Percentiles rank a stretch among this genome's conserved stretches.
phyloP scores from a whole-genome alignment of 2,888 invertebrate genomes.

The Drepana falcataria region DNA sequence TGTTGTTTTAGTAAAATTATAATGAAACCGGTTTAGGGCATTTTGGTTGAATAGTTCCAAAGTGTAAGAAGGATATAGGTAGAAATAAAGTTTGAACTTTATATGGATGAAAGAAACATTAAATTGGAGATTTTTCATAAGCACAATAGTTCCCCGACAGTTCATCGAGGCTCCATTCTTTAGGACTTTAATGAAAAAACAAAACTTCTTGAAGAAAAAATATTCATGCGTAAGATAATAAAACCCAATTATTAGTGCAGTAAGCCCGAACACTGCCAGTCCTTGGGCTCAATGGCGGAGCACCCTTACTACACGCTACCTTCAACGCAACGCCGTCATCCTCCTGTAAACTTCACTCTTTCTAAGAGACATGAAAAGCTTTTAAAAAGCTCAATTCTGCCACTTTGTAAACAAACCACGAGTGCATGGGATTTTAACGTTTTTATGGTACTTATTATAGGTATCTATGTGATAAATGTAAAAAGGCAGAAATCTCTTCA shows the following conservation, averaged over 20 bases:
- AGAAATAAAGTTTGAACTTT: too few species aligned
- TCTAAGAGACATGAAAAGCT: conserved; percentile 40
- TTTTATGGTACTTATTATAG: too few species aligned
- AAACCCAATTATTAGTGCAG: conserved; percentile 33
- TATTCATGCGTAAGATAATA: conserved; percentile 7
- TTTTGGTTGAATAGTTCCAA: too few species aligned
- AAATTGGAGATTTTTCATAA: too few species aligned
- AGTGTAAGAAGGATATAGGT: too few species aligned
- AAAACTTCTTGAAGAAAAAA: not conserved
- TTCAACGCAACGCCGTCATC: conserved; percentile 35
- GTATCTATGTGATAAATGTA: too few species aligned
- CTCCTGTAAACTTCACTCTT: conserved; percentile 33
- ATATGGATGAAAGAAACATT: too few species aligned
- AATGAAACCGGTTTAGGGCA: too few species aligned
- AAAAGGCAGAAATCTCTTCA: too few species aligned
- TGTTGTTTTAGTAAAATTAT: too few species aligned
- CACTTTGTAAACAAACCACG: conserved; percentile 18
- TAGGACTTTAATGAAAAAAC: not conserved
- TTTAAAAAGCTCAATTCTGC: conserved; percentile 26
- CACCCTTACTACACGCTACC: conserved; percentile 33
- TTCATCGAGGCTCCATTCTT: too few species aligned
- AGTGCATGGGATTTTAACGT: not conserved
- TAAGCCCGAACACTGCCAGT: conserved; percentile 28
- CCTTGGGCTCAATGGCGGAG: conserved; percentile 37
- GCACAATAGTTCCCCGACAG: too few species aligned